These are phyloP conservation scores for Polydrusus cervinus DNA, from an alignment of 2,888 invertebrate species.

Conservation along the genomic window DNA sequence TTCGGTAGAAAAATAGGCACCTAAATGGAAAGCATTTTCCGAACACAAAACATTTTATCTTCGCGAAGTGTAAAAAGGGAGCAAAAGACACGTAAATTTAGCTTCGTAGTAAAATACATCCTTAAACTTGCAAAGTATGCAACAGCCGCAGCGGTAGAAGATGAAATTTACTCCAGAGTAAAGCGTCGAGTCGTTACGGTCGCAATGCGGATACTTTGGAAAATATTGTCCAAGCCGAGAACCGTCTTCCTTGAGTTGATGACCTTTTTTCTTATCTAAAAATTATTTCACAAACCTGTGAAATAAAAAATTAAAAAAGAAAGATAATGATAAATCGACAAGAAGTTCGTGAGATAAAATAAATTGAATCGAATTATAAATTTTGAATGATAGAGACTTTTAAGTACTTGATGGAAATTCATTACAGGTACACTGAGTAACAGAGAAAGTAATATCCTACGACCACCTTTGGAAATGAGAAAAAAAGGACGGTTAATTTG, in stretches of 20 bases:
- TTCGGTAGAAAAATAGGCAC: not conserved
- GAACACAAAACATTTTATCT: not conserved
- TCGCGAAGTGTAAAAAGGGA: not conserved
- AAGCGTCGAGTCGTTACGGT: conserved; percentile 24
- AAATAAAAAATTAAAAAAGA: no score
- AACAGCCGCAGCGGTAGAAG: conserved; percentile 2
- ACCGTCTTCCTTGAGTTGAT: not conserved
- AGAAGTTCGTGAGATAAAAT: no score
- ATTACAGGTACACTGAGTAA: no score
- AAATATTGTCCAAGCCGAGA: not conserved
- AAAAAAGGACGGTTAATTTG: no score
- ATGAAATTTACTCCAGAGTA: conserved; percentile 28
- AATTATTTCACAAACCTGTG: not conserved
- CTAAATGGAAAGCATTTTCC: not conserved
- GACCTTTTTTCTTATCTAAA: not conserved
- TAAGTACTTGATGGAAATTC: no score
- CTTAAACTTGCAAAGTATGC: conserved; percentile 7
- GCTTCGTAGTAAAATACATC: conserved; percentile 11
- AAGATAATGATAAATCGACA: no score
- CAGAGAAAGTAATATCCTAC: no score
- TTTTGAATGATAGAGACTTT: no score
- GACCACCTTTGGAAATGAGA: no score
- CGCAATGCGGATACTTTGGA: conserved; percentile 31
- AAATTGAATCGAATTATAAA: no score
- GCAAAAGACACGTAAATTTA: not conserved